Evolutionary conservation across 2,113 vertebrate species (phyloP).

Genomic region (Amblyornis subalaris): DNA sequence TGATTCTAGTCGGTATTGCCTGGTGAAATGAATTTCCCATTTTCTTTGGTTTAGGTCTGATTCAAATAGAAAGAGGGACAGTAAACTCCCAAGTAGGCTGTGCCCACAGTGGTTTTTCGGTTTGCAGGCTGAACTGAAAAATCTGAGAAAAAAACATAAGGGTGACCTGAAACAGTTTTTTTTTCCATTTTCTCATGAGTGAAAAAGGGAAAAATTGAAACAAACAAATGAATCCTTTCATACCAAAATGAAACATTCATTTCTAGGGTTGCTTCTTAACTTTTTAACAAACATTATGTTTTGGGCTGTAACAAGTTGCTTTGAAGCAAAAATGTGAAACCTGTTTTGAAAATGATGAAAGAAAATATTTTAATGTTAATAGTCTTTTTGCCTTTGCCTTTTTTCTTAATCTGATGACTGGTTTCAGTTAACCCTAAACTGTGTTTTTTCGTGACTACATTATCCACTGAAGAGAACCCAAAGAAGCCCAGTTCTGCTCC

Average conservation of each 20-base stretch:
- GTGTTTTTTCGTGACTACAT: not conserved
- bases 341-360: conserved; percentile 8
- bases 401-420: not conserved
- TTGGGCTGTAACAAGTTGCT: conserved; percentile 1
- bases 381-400: not conserved
- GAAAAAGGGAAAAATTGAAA: not conserved
- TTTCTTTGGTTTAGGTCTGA: not conserved
- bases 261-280: conserved; percentile 16
- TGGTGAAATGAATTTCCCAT: not conserved
- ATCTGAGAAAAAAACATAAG: not conserved
- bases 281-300: not conserved
- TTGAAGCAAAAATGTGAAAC: conserved; percentile 25
- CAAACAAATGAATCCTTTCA: not conserved
- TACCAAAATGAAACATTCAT: not conserved
- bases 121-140: conserved; percentile 61
- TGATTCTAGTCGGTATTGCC: not conserved
- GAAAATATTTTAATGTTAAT: not conserved
- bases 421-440: not conserved
- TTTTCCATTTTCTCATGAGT: not conserved
- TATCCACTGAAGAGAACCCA: not conserved
- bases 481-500: not conserved
- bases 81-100: conserved; percentile 1
- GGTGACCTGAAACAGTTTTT: not conserved
- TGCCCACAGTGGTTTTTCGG: conserved; percentile 35
- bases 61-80: not conserved